phyloP scores from a whole-genome alignment of 2,888 invertebrate genomes.

The Chalcosyrphus nemorum region DNA sequence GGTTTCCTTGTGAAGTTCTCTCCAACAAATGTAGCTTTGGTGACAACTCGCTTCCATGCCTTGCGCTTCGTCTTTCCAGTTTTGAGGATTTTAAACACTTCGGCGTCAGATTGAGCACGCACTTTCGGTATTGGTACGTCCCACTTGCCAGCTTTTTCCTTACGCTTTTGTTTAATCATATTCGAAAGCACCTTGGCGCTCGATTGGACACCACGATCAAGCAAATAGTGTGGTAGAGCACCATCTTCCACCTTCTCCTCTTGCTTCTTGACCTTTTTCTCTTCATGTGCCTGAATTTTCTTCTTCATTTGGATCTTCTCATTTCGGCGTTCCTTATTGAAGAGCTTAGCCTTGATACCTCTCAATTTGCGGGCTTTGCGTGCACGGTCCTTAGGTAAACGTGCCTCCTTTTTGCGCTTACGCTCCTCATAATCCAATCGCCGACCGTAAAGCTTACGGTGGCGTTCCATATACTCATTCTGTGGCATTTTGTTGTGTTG shows the following conservation, averaged over 20 bases:
- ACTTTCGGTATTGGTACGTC: slow-evolving; percentile 99
- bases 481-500: slow-evolving; percentile 89
- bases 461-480: slow-evolving; percentile 99
- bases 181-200: slow-evolving; percentile 98
- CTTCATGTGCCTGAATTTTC: slow-evolving; percentile 98
- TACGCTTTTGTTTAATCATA: slow-evolving; percentile 99
- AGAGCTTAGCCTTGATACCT: slow-evolving; percentile 98
- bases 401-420: slow-evolving; percentile 96
- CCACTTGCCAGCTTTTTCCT: slow-evolving; percentile 99
- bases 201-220: slow-evolving; percentile 97
- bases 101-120: slow-evolving; percentile 96
- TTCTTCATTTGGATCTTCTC: slow-evolving; percentile 99
- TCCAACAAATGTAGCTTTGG: slow-evolving; percentile 98
- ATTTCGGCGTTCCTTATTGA: slow-evolving; percentile 97
- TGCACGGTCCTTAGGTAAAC: slow-evolving; percentile 95
- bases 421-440: slow-evolving; percentile 98
- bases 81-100: slow-evolving; percentile 96
- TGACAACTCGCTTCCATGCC: slow-evolving; percentile 99
- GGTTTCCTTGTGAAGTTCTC: slow-evolving; percentile 99
- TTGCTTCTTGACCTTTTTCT: slow-evolving; percentile 94
- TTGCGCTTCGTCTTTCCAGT: slow-evolving; percentile 96
- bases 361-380: slow-evolving; percentile 95
- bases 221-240: slow-evolving; percentile 96
- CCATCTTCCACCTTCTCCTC: slow-evolving; percentile 93
- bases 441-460: slow-evolving; percentile 97